phyloP scores from a whole-genome alignment of 2,113 vertebrate genomes.

The Phalacrocorax brasilianus region DNA sequence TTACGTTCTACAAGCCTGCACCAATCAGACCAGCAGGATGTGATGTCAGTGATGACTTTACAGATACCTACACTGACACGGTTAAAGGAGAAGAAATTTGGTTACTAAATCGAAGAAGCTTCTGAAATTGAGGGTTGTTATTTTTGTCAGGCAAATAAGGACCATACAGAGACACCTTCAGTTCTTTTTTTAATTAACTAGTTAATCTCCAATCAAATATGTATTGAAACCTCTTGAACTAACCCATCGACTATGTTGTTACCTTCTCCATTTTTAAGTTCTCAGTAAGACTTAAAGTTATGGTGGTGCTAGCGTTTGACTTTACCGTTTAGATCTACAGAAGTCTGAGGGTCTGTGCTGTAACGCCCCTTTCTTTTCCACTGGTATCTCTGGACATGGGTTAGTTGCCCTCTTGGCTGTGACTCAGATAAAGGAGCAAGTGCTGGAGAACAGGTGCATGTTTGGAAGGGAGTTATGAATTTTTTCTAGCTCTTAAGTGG shows the following conservation, averaged over 20 bases:
- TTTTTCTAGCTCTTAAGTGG: background rate
- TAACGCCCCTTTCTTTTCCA: background rate
- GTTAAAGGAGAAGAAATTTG: background rate
- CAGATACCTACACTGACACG: background rate
- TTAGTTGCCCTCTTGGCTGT: background rate
- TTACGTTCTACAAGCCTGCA: background rate
- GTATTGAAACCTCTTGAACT: background rate
- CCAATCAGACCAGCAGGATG: background rate
- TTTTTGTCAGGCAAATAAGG: background rate
- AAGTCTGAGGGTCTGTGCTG: background rate
- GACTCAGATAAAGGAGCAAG: background rate
- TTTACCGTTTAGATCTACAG: background rate
- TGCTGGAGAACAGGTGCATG: rapidly evolving
- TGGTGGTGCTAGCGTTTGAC: background rate
- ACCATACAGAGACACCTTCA: background rate
- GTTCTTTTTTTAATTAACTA: background rate
- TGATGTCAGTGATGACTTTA: background rate
- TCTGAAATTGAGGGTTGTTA: background rate
- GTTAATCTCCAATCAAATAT: background rate
- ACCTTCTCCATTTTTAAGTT: background rate
- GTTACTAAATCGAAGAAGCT: background rate
- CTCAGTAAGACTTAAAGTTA: background rate
- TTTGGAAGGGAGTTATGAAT: background rate
- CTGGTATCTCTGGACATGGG: background rate
- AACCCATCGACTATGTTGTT: background rate